These are phyloP conservation scores for Temnothorax curvispinosus DNA, from an alignment of 1,140 invertebrate genomes.

Conservation along the genomic window DNA sequence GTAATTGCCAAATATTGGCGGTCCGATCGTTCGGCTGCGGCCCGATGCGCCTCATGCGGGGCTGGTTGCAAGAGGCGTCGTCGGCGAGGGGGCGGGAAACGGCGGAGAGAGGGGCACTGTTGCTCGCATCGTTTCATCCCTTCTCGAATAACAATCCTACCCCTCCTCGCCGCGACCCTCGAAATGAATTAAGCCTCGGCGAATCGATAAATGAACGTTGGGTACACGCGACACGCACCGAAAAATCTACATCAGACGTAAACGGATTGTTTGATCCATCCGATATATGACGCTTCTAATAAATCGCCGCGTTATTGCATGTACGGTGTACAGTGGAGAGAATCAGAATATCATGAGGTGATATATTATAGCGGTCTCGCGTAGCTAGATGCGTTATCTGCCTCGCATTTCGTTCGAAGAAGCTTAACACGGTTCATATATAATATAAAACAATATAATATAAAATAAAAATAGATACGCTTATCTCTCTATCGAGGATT, in stretches of 20 bases:
- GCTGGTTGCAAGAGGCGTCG: conserved; percentile 40
- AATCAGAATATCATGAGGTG: conserved; percentile 36
- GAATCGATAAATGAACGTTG: conserved; percentile 73
- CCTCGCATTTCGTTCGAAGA: background rate
- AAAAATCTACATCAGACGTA: conserved; percentile 61
- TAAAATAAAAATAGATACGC: background rate
- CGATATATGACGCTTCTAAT: conserved; percentile 53
- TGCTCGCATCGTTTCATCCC: conserved; percentile 74
- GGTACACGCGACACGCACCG: conserved; percentile 36
- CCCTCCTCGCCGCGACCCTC: conserved; percentile 48
- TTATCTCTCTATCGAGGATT: background rate
- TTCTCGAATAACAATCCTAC: conserved; percentile 74
- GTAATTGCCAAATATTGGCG: conserved; percentile 84
- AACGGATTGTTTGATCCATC: conserved; percentile 61
- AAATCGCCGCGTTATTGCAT: conserved; percentile 46
- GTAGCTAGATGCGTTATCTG: background rate
- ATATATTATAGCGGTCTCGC: conserved; percentile 43
- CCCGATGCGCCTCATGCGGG: conserved; percentile 74
- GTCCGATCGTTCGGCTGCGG: conserved; percentile 75
- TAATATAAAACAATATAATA: background rate
- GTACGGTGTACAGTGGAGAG: background rate
- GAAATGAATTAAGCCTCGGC: conserved; percentile 72
- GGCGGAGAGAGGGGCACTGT: conserved; percentile 70
- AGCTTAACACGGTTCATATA: background rate
- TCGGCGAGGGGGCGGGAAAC: background rate